Evolutionary conservation across 2,888 invertebrate species (phyloP), one percentile per base, ranked within the genome.

Genomic region (Eretmocerus hayati): DNA sequence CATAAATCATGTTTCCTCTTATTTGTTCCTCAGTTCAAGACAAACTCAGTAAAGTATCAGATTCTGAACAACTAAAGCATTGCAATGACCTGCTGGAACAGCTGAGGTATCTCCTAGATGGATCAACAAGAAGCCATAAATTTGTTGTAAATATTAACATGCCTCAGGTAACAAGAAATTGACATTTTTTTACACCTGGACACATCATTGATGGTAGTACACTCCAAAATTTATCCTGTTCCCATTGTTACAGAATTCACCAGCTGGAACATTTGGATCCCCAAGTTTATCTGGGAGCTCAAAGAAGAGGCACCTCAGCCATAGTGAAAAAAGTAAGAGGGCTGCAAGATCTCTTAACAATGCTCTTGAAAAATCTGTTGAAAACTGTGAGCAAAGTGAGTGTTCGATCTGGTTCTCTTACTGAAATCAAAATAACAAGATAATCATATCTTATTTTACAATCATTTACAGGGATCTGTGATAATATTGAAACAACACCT

Each of bases 81-180:
- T 63, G 65, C 36, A 62, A 61, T 13, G 67, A 69, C 56, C 52
- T 71, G 32, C 36, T 66, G 11, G 70, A 69, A n/a, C 66, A 72
- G 32, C 46, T 72, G 5, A 65, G 61, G 35, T 66, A 65, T 52
- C 57, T 72, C 4, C 59, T 71, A 3, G 72, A 69, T 40, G 66
- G 65, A 46, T 61, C 64, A 19, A 61, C 64, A 18, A 54, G 49
- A 45, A 45, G 50, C n/a, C 48, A 52, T 31, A 66, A 67, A 26
- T 67, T 72, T 53, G 64, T 67, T 20, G 67, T 70, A 16, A 71
- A 71, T 54, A 71, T 72, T 18, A 71, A 65, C 57, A 67, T 71
- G 30, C 70, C 70, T 15, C 63, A 65, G 59, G 66, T 60, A 54
- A 46, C 13, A 35, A n/a, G n/a, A n/a, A n/a, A n/a, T n/a, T 13